Base-by-base conservation (phyloP, 2,888 invertebrate species). In the Auanema freiburgensis region DNA sequence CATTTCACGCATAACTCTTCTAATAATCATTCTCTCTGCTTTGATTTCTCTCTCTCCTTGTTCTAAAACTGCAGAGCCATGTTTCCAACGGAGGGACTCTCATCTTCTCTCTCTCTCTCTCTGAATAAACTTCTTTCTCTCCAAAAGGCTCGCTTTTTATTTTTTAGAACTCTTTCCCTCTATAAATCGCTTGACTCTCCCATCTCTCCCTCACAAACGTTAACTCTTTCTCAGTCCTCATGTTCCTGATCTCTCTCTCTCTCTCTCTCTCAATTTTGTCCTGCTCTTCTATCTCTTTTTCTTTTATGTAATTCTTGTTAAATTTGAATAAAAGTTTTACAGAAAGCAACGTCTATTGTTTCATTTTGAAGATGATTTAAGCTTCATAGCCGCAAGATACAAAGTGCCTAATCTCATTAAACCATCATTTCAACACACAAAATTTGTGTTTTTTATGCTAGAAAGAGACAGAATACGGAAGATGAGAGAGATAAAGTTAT, bases 101-200 rank as follows among this genome's bases (percentile, higher is more conserved):
- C 40, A 59, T 53, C 57, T 46, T 41, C 33, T 42, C 59, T 57
- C 43, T 49, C 44, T 44, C 42, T 62, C 54, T 60, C 55, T 51
- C 60, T 51, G 53, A 59, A 55, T 59, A 60, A 55, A 54, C 58
- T 56, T 59, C 59, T 65, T 63, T 59, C 62, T 55, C 57, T 68
- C n/a, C n/a, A n/a, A n/a, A n/a, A n/a, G n/a, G n/a, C n/a, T n/a
- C 58, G 55, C 62, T 65, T 59, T 62, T 53, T 49, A 18, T 55
- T 18, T 52, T 57, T 41, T 54, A 41, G 21, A 25, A 49, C 25
- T 43, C 50, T 59, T 52, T 43, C 51, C 60, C 52, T 57, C 42
- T 60, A 57, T 56, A 61, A 58, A 44, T 60, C 46, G 43, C 55
- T 59, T 53, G 51, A 52, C 24, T 49, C 42, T 21, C 57, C 61